Evolutionary conservation across 2,888 invertebrate genomes (phyloP).

Genomic region (Euspilapteryx auroguttella): DNA sequence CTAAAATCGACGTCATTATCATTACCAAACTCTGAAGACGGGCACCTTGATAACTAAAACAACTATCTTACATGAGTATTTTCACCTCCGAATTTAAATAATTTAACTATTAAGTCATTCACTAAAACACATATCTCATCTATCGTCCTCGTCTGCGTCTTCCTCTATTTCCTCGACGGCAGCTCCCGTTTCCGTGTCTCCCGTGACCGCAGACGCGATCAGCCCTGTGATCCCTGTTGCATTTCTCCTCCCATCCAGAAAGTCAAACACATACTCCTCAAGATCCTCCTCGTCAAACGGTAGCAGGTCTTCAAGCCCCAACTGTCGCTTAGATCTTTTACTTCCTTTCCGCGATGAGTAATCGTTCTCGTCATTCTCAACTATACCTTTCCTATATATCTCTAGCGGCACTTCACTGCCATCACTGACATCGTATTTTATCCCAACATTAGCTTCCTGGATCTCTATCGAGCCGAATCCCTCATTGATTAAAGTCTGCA

Average conservation of each 20-base stretch:
- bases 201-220: conserved; percentile 37
- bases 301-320: conserved; percentile 38
- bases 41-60: too few species aligned
- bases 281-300: conserved; percentile 43
- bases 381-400: conserved; percentile 63
- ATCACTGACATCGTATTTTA: conserved; percentile 60
- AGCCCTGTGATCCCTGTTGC: conserved; percentile 36
- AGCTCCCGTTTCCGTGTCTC: conserved; percentile 26
- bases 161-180: conserved; percentile 20
- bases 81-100: too few species aligned
- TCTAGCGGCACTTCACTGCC: conserved; percentile 53
- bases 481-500: conserved; percentile 33
- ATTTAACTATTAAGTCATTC: too few species aligned
- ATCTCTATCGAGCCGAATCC: conserved; percentile 55
- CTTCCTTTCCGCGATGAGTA: conserved; percentile 17
- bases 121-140: too few species aligned
- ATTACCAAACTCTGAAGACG: too few species aligned
- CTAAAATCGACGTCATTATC: too few species aligned
- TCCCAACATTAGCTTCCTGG: conserved; percentile 60
- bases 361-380: conserved; percentile 51
- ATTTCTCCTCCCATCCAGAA: conserved; percentile 34
- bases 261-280: conserved; percentile 40
- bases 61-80: conserved; percentile 7
- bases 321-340: conserved; percentile 30
- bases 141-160: conserved; percentile 17